Evolutionary conservation across 2,797 vertebrate species (phyloP).

Genomic region (Helostoma temminkii): DNA sequence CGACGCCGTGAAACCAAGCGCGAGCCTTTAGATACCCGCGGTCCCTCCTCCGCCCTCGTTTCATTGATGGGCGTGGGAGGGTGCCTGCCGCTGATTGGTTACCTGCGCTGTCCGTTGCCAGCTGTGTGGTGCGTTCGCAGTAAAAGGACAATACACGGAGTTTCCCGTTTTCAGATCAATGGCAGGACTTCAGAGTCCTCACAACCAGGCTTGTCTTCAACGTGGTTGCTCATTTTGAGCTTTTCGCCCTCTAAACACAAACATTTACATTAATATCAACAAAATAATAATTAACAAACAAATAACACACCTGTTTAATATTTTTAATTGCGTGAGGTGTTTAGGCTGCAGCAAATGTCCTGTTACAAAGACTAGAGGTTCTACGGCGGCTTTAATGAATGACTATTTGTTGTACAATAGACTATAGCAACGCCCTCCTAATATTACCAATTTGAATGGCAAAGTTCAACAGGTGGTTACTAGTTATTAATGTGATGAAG

Average conservation of each 20-base stretch:
- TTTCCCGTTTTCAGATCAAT: accelerated
- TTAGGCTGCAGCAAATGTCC: background rate
- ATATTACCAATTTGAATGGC: too few relatives aligned
- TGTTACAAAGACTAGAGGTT: too few relatives aligned
- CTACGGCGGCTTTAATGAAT: too few relatives aligned
- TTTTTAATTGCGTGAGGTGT: background rate
- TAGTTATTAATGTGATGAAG: background rate
- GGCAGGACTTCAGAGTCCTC: background rate
- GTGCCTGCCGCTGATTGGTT: slow-evolving; percentile 80
- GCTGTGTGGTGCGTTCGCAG: slow-evolving; percentile 39
- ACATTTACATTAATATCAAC: background rate
- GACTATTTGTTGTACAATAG: too few relatives aligned
- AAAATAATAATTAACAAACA: background rate
- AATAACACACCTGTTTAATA: background rate
- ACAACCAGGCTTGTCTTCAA: background rate
- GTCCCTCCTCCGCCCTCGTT: slow-evolving; percentile 71
- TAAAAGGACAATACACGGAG: background rate
- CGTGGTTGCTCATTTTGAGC: background rate
- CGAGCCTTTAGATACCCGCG: slow-evolving; percentile 70
- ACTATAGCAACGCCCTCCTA: too few relatives aligned
- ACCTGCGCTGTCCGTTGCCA: slow-evolving; percentile 59
- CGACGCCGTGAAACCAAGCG: slow-evolving; percentile 86
- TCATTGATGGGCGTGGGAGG: slow-evolving; percentile 66
- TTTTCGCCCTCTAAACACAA: background rate
- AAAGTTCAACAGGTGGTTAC: slow-evolving; percentile 38